Conservation (phyloP, 1,140 invertebrate species). For the Venturia canescens region DNA sequence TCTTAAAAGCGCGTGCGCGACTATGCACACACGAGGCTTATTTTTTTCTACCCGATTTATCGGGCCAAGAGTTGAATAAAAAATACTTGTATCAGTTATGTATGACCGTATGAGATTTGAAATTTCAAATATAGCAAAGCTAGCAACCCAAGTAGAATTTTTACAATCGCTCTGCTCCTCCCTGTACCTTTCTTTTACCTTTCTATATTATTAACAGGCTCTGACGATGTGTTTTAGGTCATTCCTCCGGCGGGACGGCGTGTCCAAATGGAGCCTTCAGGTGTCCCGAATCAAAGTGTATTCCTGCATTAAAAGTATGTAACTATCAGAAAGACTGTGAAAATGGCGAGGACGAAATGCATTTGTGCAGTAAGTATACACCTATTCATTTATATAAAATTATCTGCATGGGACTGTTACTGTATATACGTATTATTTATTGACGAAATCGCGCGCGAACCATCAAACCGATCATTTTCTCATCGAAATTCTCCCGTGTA, state of each 20-base stretch:
- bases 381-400: conserved; percentile 44
- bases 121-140: no score
- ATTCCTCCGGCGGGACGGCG: conserved; percentile 67
- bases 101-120: no score
- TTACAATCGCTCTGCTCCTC: no score
- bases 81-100: no score
- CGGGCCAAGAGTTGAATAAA: no score
- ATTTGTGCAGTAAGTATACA: conserved; percentile 89
- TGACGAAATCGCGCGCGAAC: conserved; percentile 4
- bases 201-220: neutral
- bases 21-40: no score
- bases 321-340: conserved; percentile 95
- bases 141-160: no score
- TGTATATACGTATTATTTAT: conserved; percentile 32
- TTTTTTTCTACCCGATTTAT: no score
- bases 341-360: conserved; percentile 92
- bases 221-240: conserved; percentile 39
- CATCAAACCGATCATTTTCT: conserved; percentile 27
- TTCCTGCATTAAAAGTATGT: conserved; percentile 89
- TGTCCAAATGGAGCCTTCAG: conserved; percentile 86
- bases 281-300: conserved; percentile 91
- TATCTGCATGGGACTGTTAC: neutral
- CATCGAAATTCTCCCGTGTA: conserved; percentile 19
- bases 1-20: no score
- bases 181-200: no score